Base-by-base conservation (phyloP, 1,140 invertebrate genomes). In the Elymnias hypermnestra region DNA sequence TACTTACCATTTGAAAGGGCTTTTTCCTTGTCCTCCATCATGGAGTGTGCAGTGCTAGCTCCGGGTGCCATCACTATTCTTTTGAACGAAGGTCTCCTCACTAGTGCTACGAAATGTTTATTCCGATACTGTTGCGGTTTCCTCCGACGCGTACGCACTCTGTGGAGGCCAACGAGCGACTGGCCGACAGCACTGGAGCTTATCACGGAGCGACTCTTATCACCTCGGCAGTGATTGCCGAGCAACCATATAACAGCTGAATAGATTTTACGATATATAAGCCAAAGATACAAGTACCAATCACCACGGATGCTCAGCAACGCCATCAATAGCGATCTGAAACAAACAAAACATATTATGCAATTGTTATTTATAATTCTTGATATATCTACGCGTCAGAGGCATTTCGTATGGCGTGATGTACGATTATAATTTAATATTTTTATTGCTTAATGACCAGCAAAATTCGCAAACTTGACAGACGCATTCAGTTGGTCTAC, bases 11-110 rank as follows among this genome's bases (percentile, higher is more conserved):
- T 64, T 25, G 77, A 64, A 10, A 83, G 68, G 3, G 65, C 56
- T 57, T 82, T 82, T 67, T 85, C 82, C 58, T 87, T 87, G 58
- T 86, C 83, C 46, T 86, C 82, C 64, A 81, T 78, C 83, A 86
- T 86, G 29, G 83, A 61, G 48, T 86, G 81, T 13, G 73, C 78
- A 41, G 83, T 75, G 54, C 72, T 76, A 23, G 78, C 62, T 77
- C 81, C 81, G 26, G 81, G 81, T 63, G 81, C 81, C 81, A 84
- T 84, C 6, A 84, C 78, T 51, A 83, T 77, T 57, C 75, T 69
- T 53, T 73, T 75, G 25, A 79, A 49, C 22, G 78, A 85, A 38
- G 75, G 72, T 72, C 74, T 82, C 44, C 78, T 71, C 28, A 72
- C 72, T 59, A 83, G 69, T 36, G 78, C 72, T 46, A 79, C 74